Conservation (phyloP, 2,797 vertebrate genomes). For the Pipistrellus nathusii region DNA sequence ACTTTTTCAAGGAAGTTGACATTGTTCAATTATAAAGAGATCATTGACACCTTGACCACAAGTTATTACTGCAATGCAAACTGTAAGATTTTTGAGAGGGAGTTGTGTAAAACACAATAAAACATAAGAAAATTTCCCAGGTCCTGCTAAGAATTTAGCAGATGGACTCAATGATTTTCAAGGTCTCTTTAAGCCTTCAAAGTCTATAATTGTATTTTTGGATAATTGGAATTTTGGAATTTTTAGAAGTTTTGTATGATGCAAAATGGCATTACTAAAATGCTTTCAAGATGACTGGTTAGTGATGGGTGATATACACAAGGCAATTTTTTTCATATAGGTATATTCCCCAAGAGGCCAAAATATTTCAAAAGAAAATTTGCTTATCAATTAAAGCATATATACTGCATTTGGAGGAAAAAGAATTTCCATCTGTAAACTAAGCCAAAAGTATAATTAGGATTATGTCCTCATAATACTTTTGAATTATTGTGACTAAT, state of each 20-base stretch:
- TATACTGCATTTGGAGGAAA: neutral
- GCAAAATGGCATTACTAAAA: neutral
- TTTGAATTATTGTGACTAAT: slow-evolving; percentile 18
- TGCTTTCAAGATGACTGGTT: neutral
- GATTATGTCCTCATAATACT: neutral
- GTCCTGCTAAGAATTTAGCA: slow-evolving; percentile 18
- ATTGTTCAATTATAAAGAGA: neutral
- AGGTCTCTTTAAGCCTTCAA: neutral
- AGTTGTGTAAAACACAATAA: neutral
- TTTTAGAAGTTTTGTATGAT: neutral
- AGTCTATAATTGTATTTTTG: neutral
- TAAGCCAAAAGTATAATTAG: neutral
- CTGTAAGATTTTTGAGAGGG: neutral
- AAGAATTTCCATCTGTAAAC: neutral
- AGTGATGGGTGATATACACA: neutral
- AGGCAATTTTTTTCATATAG: neutral
- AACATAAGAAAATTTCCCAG: slow-evolving; percentile 30
- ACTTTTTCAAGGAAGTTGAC: neutral
- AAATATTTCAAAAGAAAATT: slow-evolving; percentile 1
- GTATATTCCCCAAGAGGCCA: neutral
- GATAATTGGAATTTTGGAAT: neutral
- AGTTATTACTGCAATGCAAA: neutral
- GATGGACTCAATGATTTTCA: neutral
- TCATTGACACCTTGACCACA: neutral
- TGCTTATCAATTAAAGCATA: neutral